Conservation (phyloP, 2,888 invertebrate genomes). For the Pyralis farinalis region DNA sequence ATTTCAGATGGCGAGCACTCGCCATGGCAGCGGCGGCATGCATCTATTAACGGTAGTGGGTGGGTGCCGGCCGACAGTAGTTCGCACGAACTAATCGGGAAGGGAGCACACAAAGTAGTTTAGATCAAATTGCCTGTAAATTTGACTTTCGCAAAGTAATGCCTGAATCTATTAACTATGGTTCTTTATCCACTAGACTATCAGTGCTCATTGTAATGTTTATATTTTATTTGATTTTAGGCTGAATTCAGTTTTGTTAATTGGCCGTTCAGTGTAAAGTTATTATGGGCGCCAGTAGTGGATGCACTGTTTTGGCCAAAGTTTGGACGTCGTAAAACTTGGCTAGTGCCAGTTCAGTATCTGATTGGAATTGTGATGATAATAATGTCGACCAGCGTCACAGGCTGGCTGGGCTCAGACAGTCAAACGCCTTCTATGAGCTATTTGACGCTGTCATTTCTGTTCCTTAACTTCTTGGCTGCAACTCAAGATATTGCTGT, state of each 20-base stretch:
- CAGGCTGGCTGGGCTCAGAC: slow-evolving; percentile 88
- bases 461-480: slow-evolving; percentile 95
- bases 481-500: slow-evolving; percentile 99
- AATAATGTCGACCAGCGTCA: slow-evolving; percentile 87
- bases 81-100: no score
- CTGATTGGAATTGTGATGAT: slow-evolving; percentile 95
- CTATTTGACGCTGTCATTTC: slow-evolving; percentile 92
- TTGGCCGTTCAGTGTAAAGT: slow-evolving; percentile 96
- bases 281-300: slow-evolving; percentile 99
- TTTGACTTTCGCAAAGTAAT: no score
- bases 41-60: no score
- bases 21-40: no score
- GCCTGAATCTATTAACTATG: no score
- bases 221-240: slow-evolving; percentile 76
- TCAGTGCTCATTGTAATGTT: no score
- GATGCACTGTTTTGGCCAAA: slow-evolving; percentile 92
- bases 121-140: no score
- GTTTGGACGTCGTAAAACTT: slow-evolving; percentile 96
- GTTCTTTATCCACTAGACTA: no score
- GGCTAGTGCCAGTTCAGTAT: slow-evolving; percentile 97
- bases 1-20: no score
- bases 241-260: slow-evolving; percentile 96
- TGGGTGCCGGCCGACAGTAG: no score
- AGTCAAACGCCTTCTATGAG: slow-evolving; percentile 84
- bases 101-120: no score